Evolutionary conservation across 2,797 vertebrate genomes (phyloP).

Genomic region (Oreortyx pictus): DNA sequence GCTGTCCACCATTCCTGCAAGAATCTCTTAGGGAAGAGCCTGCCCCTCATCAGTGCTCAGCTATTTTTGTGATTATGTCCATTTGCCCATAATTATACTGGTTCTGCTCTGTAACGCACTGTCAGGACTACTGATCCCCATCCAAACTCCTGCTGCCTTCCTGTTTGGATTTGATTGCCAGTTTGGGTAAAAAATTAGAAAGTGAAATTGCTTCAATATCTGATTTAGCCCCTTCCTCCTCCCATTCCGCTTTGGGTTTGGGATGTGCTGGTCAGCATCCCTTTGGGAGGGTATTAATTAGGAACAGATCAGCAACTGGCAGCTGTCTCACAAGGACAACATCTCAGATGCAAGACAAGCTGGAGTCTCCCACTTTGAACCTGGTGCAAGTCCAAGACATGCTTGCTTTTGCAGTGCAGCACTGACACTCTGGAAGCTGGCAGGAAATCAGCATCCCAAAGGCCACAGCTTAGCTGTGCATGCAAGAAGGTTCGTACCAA

Average conservation of each 20-base stretch:
- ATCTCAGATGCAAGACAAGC: neutral
- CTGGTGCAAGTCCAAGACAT: neutral
- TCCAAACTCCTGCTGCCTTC: conserved; percentile 38
- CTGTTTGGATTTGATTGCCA: conserved; percentile 5
- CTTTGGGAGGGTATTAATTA: conserved; percentile 14
- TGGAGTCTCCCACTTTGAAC: conserved; percentile 11
- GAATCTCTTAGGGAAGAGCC: neutral
- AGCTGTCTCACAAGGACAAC: conserved; percentile 8
- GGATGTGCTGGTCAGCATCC: neutral
- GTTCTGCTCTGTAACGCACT: neutral
- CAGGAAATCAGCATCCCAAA: neutral
- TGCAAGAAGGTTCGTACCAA: neutral
- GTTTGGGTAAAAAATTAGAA: conserved; percentile 38
- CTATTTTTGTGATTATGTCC: conserved; percentile 7
- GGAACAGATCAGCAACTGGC: conserved; percentile 6
- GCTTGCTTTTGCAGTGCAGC: conserved; percentile 7
- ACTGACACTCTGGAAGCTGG: neutral
- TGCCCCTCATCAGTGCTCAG: neutral
- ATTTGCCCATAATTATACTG: conserved; percentile 6
- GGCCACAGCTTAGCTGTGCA: neutral
- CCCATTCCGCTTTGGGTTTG: neutral
- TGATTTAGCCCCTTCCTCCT: neutral
- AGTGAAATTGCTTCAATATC: neutral
- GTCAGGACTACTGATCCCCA: neutral
- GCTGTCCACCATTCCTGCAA: neutral